Evolutionary conservation across 2,888 invertebrate genomes (phyloP), one percentile per base, ranked within the genome.

Genomic region (Mactromeris polynyma): DNA sequence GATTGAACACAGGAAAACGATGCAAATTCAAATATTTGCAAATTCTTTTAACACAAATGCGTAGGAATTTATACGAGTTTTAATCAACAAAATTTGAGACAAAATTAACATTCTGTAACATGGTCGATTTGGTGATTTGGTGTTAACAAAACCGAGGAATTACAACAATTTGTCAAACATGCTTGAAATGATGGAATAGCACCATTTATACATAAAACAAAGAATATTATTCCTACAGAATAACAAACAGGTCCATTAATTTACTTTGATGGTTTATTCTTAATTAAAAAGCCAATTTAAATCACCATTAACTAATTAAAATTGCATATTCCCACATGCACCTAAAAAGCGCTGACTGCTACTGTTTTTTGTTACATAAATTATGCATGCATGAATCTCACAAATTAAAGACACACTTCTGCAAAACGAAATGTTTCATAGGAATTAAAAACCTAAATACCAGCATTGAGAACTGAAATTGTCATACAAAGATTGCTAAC

Each of bases 231-330:
- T 73, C 73, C 36, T 36, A 33, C 73, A 73, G 31, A 73, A 73
- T 73, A 73, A 73, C 33, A 33, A 73, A 73, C 73, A 73, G 73
- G 73, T 26, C 73, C 73, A 73, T 73, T 73, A 73, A 73, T 73
- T 73, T 73, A 36, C 73, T 73, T 36, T 73, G 73, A 73, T 73
- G 73, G 31, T 73, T 73, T 73, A 73, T 33, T 73, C 33, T 73
- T 73, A 33, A 73, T 73, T 73, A 73, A 73, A 73, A 73, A 73
- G 33, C 36, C 73, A 73, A 73, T 73, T 73, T 73, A 21, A 73
- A 73, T 73, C 31, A 73, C 73, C 73, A 73, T 73, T 73, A 73
- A 73, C 73, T 73, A 73, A 73, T 73, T 73, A 73, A 73, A 26
- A 73, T 19, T 26, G 33, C 73, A 33, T 36, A 73, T 73, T 73